Evolutionary conservation across 2,797 vertebrate species (phyloP).

Genomic region (Notamacropus eugenii): DNA sequence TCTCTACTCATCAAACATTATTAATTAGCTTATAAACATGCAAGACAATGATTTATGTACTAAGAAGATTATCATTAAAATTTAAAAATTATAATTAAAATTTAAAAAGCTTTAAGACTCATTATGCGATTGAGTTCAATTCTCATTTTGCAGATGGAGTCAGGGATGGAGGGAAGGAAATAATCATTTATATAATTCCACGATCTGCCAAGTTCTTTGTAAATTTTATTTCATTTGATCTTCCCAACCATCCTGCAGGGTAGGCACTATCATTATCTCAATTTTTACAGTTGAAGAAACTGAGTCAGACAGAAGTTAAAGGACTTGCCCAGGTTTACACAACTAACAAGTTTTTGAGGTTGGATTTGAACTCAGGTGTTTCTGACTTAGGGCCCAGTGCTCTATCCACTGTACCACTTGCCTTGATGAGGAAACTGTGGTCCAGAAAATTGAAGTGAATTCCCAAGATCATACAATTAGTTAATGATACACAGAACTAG

Average conservation of each 20-base stretch:
- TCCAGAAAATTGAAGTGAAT: not conserved
- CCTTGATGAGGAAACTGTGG: not conserved
- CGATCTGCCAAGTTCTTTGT: not conserved
- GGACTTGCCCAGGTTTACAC: not conserved
- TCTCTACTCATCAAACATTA: slow-evolving; percentile 31
- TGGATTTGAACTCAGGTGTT: not conserved
- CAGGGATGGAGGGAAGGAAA: not conserved
- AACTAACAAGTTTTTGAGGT: not conserved
- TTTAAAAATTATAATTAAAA: not conserved
- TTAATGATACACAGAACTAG: not conserved
- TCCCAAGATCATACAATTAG: not conserved
- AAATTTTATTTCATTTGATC: not conserved
- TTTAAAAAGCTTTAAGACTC: not conserved
- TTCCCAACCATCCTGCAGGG: too few relatives aligned
- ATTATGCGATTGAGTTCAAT: not conserved
- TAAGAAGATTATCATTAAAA: not conserved
- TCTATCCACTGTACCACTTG: not conserved
- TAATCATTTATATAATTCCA: not conserved
- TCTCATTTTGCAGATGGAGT: not conserved
- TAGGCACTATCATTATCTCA: not conserved
- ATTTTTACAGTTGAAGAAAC: not conserved
- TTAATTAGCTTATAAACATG: slow-evolving; percentile 11
- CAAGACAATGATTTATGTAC: slow-evolving; percentile 5
- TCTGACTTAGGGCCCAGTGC: not conserved
- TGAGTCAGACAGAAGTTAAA: not conserved